These are phyloP conservation scores for Tolypeutes matacus DNA, from an alignment of 2,797 vertebrate genomes.

Conservation along the genomic window DNA sequence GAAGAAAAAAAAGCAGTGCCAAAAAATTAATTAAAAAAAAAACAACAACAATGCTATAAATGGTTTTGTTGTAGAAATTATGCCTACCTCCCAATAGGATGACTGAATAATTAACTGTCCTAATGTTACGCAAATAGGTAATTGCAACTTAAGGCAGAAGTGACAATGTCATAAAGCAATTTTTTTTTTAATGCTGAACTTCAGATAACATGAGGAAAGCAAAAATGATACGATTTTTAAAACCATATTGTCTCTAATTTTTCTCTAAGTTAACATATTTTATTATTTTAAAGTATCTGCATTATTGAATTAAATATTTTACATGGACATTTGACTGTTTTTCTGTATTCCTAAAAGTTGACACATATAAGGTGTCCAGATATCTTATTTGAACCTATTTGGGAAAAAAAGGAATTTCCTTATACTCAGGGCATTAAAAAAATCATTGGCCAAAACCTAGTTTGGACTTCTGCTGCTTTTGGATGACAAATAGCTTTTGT, in stretches of 20 bases:
- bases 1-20: background rate
- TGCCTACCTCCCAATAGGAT: background rate
- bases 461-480: constrained; percentile 31
- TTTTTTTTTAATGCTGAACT: constrained; percentile 6
- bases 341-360: background rate
- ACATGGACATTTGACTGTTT: constrained; percentile 23
- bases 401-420: background rate
- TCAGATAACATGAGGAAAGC: constrained; percentile 5
- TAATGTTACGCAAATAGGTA: background rate
- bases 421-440: background rate
- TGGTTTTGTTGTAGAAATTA: background rate
- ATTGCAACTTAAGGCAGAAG: background rate
- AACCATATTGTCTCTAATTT: background rate
- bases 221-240: background rate
- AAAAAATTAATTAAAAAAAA: background rate
- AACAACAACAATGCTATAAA: background rate
- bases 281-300: constrained; percentile 36
- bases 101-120: background rate
- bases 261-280: background rate
- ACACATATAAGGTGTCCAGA: background rate
- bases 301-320: background rate
- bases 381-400: background rate
- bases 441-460: background rate
- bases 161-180: background rate
- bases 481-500: background rate